Conservation (phyloP, 2,113 vertebrate species). For the Grallaria varia region DNA sequence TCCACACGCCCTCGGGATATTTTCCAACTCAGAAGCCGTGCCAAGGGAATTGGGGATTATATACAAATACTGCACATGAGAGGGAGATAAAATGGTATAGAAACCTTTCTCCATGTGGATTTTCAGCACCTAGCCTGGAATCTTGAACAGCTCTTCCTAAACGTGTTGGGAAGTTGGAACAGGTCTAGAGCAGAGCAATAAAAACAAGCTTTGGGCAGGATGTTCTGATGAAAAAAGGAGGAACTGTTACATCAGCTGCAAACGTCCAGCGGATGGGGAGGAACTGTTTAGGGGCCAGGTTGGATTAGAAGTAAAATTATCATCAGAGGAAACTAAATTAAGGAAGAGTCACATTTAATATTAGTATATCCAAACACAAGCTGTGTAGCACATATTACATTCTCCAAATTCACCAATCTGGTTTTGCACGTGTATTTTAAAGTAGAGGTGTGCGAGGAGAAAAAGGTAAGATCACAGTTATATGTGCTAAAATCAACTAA, state of each 20-base stretch:
- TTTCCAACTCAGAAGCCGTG: background rate
- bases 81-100: background rate
- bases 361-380: background rate
- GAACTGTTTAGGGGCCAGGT: background rate
- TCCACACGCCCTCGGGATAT: background rate
- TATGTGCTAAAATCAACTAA: background rate
- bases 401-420: background rate
- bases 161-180: background rate
- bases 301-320: background rate
- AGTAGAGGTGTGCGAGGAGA: background rate
- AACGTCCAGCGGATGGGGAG: background rate
- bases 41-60: background rate
- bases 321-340: constrained; percentile 24
- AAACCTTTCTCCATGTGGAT: background rate
- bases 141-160: background rate
- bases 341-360: background rate
- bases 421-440: background rate
- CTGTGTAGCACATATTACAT: background rate
- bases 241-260: constrained; percentile 42
- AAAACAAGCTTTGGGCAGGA: constrained; percentile 27
- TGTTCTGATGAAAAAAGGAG: constrained; percentile 35
- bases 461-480: background rate
- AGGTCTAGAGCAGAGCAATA: background rate
- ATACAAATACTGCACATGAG: background rate
- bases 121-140: background rate